Evolutionary conservation across 2,113 vertebrate genomes (phyloP), one percentile per base, ranked within the genome.

Genomic region (Catharus bicknelli): DNA sequence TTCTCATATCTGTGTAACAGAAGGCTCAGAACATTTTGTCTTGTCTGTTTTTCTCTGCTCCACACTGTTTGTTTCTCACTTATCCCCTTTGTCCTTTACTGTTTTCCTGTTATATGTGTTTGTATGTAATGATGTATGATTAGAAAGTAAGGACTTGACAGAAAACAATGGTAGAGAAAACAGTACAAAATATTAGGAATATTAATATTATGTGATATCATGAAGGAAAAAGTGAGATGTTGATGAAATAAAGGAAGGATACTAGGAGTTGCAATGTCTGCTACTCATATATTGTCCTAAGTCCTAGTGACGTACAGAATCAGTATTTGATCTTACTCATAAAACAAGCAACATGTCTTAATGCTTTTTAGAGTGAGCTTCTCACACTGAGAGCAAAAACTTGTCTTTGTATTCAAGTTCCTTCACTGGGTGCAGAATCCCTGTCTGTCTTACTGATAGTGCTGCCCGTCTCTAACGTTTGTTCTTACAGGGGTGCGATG

Each of bases 401-500:
- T n/a, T 74, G 42, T 38, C 34, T 3, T 7, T 68, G 47, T 70
- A 16, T 87, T 79, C 77, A 64, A 94, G 47, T 73, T n/a, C 50
- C 36, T 59, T 70, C 30, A 16, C n/a, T 76, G 83, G 25, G 25
- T 88, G 50, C 86, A 48, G 58, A 68, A 72, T 57, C 30, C 20
- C 48, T 13, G 30, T 30, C 26, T 66, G 13, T 69, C 14, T 43
- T 66, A 76, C 51, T 1, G 0, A 5, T 9, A 79, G 54, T 18
- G 48, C 53, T 82, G 38, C 12, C 26, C 45, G 0, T 38, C 34
- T 40, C 42, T 27, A 38, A 11, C 19, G 1, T 16, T 57, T 20
- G 10, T 66, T 69, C 27, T 43, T n/a, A 0, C 0, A 7, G 9
- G 5, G 13, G 38, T n/a, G 20, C 1, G 0, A 4, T 6, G 55